Evolutionary conservation across 1,140 invertebrate genomes (phyloP), one percentile per base, ranked within the genome.

Genomic region (Tribolium madens): DNA sequence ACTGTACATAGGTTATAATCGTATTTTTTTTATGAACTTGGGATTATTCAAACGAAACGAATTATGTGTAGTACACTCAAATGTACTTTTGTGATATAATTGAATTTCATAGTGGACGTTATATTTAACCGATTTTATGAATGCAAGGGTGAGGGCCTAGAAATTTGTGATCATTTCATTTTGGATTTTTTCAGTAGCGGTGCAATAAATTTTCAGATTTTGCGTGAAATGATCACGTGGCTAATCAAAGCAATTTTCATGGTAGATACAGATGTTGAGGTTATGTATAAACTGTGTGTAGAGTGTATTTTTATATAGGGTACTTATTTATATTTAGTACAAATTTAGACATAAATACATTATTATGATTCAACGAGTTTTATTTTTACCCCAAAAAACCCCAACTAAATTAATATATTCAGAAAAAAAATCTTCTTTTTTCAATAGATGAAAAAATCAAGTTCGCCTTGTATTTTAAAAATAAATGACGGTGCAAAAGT

Each of bases 251-350:
- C 48, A 42, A 10, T 42, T 72, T 47, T 60, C 46, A 47, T 69
- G 42, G 36, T 70, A 48, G 21, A 57, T 46, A 60, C 46, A 57
- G 21, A 76, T 60, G 47, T 72, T 57, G 42, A 47, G 72, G 18
- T 60, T 77, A 76, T 80, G 69, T 81, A 57, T 79, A 80, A 80
- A 83, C 76, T 78, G 83, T 84, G 83, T 83, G 82, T 84, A 84
- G 83, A 84, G 80, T 83, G 83, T 84, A 84, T 84, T 84, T 84
- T 84, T 84, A 83, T 84, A 84, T 84, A 84, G 83, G 83, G 77
- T 84, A 83, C 81, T 81, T 83, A 81, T 82, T 79, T 81, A 82
- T 84, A 84, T 82, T 83, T 83, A 83, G 83, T 84, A 84, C 83
- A 84, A 84, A 84, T 78, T 71, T 82, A 83, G 80, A 73, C 31